A percentile compares a stretch with the other conserved stretches of the same genome.
Conservation (phyloP, 2,113 vertebrate species). For the Oncorhynchus tshawytscha region DNA sequence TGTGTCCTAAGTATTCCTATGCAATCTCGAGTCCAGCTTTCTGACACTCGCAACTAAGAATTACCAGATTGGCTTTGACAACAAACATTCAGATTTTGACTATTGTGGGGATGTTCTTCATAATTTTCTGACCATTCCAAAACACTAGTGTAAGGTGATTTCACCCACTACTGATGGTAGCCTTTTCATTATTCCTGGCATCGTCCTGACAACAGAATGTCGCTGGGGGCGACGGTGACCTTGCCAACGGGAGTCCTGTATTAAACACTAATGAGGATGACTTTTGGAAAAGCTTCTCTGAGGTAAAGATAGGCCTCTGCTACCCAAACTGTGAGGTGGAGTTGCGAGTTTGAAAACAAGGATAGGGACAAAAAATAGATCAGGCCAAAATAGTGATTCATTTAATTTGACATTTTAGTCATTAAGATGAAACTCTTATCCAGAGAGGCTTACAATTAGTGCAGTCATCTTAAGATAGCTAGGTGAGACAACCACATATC, state of each 20-base stretch:
- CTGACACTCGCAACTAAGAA: too few relatives aligned
- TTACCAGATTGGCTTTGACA: too few relatives aligned
- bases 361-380: constrained; percentile 10
- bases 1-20: too few relatives aligned
- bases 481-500: too few relatives aligned
- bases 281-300: constrained; percentile 22
- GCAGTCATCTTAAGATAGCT: too few relatives aligned
- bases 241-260: constrained; percentile 40
- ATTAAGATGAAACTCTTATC: too few relatives aligned
- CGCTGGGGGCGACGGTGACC: constrained; percentile 28
- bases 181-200: constrained; percentile 52
- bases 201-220: constrained; percentile 24
- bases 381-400: background rate
- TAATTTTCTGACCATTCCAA: constrained; percentile 16
- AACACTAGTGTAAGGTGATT: background rate
- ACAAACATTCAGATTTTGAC: too few relatives aligned
- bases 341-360: background rate
- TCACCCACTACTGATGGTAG: constrained; percentile 9
- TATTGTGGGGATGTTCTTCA: constrained; percentile 32
- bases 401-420: too few relatives aligned
- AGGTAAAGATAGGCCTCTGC: too few relatives aligned
- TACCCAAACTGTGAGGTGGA: background rate
- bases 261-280: constrained; percentile 48
- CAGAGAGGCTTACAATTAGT: too few relatives aligned
- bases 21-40: too few relatives aligned